Conservation (phyloP, 2,113 vertebrate genomes). For the Tinamus guttatus region DNA sequence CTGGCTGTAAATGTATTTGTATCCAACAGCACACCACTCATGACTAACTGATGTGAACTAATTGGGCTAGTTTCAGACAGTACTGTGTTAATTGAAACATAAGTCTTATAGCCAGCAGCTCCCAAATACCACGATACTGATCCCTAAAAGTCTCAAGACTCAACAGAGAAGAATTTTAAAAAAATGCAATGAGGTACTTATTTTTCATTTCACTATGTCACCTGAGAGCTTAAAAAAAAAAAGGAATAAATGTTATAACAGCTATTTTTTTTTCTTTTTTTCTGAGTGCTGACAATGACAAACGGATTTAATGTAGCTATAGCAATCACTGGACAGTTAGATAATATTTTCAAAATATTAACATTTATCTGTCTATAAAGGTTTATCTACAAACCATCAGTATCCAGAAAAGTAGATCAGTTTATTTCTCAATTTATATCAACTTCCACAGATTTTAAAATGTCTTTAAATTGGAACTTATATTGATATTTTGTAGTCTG, state of each 20-base stretch:
- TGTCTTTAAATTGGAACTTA: not conserved
- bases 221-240: not conserved
- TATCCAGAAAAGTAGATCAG: not conserved
- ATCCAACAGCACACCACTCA: not conserved
- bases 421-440: not conserved
- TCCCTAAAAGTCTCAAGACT: not conserved
- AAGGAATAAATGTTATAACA: not conserved
- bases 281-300: not conserved
- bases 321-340: not conserved
- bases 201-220: not conserved
- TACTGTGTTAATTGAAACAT: not conserved
- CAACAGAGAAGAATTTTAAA: not conserved
- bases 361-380: not conserved
- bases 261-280: not conserved
- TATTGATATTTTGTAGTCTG: not conserved
- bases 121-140: not conserved
- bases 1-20: fast-evolving
- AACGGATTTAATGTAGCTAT: not conserved
- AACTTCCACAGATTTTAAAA: not conserved
- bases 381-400: not conserved
- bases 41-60: not conserved
- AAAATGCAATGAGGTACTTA: not conserved
- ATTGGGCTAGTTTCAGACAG: not conserved
- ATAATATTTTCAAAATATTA: not conserved
- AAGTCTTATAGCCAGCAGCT: not conserved